A percentile compares a stretch with the other conserved stretches of the same genome.
Conservation (phyloP, 1,140 invertebrate species). For the Charaxes varanes region DNA sequence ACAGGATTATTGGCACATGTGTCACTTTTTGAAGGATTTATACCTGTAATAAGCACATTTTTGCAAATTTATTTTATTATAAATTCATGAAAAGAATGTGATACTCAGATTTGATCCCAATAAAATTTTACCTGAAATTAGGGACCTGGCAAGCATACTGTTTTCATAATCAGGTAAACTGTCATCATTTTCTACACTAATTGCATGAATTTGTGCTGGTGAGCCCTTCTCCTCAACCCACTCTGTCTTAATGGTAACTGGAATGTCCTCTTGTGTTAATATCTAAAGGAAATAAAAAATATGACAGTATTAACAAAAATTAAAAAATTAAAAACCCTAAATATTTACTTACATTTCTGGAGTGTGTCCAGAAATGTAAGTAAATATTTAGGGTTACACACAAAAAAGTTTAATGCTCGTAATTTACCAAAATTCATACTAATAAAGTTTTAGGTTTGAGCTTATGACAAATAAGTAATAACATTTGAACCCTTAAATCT, state of each 20-base stretch:
- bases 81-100: not conserved
- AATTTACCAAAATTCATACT: no score
- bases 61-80: no score
- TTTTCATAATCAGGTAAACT: constrained; percentile 68
- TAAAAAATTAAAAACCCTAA: no score
- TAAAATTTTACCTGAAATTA: constrained; percentile 55
- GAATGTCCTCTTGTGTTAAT: constrained; percentile 42
- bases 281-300: constrained; percentile 29
- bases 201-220: constrained; percentile 27
- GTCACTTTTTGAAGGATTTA: constrained; percentile 62
- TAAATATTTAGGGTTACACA: no score
- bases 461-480: no score
- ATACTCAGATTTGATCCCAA: not conserved
- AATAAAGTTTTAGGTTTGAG: no score
- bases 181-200: constrained; percentile 57
- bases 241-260: constrained; percentile 58
- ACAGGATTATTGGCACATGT: constrained; percentile 35
- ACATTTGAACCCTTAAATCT: no score
- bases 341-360: no score
- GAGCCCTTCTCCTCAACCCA: constrained; percentile 47
- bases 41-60: constrained; percentile 50
- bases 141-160: constrained; percentile 71
- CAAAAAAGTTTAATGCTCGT: no score
- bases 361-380: no score
- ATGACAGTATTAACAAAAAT: no score